A percentile compares a stretch with the other conserved stretches of the same genome.
Conservation (phyloP, 2,797 vertebrate species). For the Simalia tracyae region DNA sequence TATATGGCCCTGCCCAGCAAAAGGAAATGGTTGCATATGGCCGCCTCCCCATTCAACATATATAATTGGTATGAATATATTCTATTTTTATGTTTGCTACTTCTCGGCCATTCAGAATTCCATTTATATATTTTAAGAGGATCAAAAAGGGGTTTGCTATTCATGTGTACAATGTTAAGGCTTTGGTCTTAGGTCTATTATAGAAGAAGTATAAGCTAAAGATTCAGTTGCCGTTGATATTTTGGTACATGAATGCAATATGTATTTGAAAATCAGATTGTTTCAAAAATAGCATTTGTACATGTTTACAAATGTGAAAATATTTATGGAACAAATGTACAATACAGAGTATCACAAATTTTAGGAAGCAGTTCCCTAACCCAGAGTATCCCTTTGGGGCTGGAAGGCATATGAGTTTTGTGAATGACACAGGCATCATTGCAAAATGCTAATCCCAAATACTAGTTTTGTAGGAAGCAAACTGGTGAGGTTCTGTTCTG, state of each 20-base stretch:
- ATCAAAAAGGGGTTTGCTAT: not conserved
- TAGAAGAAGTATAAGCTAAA: not conserved
- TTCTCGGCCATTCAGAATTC: not conserved
- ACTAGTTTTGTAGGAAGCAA: not conserved
- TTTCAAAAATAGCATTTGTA: not conserved
- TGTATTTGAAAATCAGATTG: not conserved
- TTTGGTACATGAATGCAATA: not conserved
- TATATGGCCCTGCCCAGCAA: not conserved
- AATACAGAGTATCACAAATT: not conserved
- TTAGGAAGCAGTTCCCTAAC: not conserved
- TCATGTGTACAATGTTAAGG: not conserved
- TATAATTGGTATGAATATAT: not conserved
- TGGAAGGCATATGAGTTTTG: not conserved
- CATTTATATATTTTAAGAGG: not conserved
- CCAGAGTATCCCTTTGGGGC: not conserved
- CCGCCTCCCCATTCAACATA: not conserved
- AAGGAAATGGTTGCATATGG: not conserved
- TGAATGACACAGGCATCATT: too few species aligned
- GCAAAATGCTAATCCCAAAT: not conserved
- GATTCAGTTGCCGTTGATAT: not conserved
- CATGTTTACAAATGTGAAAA: accelerated
- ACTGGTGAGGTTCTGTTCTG: not conserved
- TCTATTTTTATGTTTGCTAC: not conserved
- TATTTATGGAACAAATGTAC: not conserved
- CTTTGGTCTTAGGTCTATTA: not conserved